Percentiles rank a stretch among this genome's conserved stretches.
These are phyloP conservation scores for Rhaphigaster nebulosa DNA, from an alignment of 2,888 invertebrate species.

Conservation along the genomic window DNA sequence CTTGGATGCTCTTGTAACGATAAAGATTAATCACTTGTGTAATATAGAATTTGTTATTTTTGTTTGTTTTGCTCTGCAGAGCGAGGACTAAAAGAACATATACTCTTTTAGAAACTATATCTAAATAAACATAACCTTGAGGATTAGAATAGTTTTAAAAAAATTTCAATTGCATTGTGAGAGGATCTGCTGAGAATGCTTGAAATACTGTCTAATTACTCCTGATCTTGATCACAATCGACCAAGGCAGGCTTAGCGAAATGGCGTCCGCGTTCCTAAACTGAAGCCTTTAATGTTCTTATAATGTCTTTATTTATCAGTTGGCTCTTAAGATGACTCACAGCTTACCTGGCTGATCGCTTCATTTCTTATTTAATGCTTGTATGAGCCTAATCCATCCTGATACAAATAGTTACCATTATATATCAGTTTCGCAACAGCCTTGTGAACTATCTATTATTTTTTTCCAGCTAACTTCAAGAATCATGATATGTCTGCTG, in stretches of 20 bases:
- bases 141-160: background rate
- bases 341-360: background rate
- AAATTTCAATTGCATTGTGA: too few species aligned
- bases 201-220: background rate
- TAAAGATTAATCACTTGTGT: too few species aligned
- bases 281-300: background rate
- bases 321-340: background rate
- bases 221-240: background rate
- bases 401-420: background rate
- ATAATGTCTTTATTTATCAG: slow-evolving; percentile 17
- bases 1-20: too few species aligned
- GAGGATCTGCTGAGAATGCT: background rate
- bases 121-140: too few species aligned
- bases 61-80: too few species aligned
- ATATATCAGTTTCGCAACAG: background rate
- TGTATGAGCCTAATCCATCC: background rate
- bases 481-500: background rate
- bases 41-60: too few species aligned
- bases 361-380: background rate
- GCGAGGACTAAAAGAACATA: too few species aligned
- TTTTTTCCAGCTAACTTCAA: background rate
- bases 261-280: background rate
- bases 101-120: too few species aligned
- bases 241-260: background rate
- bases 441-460: background rate